A percentile compares a stretch with the other conserved stretches of the same genome.
These are phyloP conservation scores for Gortyna flavago DNA, from an alignment of 2,888 invertebrate species.

Conservation along the genomic window DNA sequence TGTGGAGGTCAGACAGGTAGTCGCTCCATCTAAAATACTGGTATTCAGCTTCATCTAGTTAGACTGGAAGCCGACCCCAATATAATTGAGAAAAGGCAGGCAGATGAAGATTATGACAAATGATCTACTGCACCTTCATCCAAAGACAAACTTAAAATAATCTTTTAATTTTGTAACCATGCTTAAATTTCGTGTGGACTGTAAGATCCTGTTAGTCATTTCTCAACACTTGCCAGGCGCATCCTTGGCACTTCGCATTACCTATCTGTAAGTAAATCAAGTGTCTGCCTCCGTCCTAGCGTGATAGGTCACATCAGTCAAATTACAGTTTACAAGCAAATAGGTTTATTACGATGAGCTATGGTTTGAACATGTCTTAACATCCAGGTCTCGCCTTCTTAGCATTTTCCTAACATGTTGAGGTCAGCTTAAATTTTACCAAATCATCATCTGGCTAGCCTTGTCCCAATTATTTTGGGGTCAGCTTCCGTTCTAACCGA, in stretches of 20 bases:
- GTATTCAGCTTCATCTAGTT: not conserved
- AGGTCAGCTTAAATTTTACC: not conserved
- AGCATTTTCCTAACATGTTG: not conserved
- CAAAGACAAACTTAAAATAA: not conserved
- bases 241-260: slow-evolving; percentile 39
- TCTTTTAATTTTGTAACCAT: not conserved
- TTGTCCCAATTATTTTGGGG: not conserved
- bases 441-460: not conserved
- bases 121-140: not conserved
- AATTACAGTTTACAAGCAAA: slow-evolving; percentile 21
- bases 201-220: not conserved
- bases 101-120: not conserved
- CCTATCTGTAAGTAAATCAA: slow-evolving; percentile 20
- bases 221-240: not conserved
- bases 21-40: not conserved
- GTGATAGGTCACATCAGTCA: slow-evolving; percentile 43
- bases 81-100: not conserved
- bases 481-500: not conserved
- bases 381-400: not conserved
- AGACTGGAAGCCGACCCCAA: not conserved
- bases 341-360: slow-evolving; percentile 3
- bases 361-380: slow-evolving; percentile 24
- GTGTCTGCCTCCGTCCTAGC: not conserved
- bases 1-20: not conserved
- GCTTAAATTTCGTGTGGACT: not conserved